Conservation (phyloP, 2,113 vertebrate species). For the Colossoma macropomum region DNA sequence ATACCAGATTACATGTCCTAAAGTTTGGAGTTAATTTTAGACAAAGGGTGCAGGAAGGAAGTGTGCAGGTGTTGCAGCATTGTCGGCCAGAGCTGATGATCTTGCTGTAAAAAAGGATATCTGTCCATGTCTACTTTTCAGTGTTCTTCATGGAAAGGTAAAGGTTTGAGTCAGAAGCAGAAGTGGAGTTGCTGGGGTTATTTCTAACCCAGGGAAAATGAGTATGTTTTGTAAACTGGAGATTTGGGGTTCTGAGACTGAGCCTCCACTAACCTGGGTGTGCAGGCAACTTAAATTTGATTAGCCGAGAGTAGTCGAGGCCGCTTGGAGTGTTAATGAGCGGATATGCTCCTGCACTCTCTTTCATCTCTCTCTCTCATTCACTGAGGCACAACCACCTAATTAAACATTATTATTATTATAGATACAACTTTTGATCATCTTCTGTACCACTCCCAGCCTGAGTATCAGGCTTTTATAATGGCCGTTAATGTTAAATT, state of each 20-base stretch:
- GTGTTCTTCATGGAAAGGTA: background rate
- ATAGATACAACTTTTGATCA: constrained; percentile 8
- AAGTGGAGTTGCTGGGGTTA: background rate
- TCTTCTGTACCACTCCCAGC: background rate
- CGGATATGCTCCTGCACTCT: background rate
- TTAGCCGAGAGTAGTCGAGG: background rate
- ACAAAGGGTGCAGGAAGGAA: background rate
- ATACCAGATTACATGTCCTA: background rate
- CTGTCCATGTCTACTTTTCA: background rate
- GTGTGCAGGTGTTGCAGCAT: background rate
- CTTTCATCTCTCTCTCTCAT: constrained; percentile 24
- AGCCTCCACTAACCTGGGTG: background rate
- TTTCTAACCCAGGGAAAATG: background rate
- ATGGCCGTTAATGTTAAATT: background rate
- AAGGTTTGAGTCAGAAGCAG: background rate
- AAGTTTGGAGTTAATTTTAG: too few species aligned
- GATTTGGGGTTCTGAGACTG: background rate
- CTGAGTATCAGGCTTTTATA: background rate
- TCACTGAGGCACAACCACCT: background rate
- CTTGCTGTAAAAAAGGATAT: background rate
- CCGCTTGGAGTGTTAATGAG: constrained; percentile 18
- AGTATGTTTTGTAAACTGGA: background rate
- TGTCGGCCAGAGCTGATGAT: background rate
- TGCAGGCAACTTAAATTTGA: background rate
- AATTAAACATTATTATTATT: constrained; percentile 35